Evolutionary conservation across 2,888 invertebrate species (phyloP), one percentile per base, ranked within the genome.

Genomic region (Cremastobaeus sp.): DNA sequence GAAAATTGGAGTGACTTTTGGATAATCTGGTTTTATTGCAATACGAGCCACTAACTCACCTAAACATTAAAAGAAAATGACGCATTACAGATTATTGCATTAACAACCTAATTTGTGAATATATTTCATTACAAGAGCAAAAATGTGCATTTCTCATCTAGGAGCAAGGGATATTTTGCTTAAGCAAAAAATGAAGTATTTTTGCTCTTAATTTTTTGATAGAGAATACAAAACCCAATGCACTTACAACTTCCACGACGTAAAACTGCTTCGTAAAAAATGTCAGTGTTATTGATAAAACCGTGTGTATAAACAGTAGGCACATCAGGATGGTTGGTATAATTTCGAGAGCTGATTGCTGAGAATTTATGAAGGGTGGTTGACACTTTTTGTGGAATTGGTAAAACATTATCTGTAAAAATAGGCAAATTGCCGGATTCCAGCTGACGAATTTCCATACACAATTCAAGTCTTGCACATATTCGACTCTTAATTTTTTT

Each of bases 21-120:
- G 97, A 86, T 96, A 97, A 84, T 95, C 93, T 79, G 94, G 93
- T 76, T 93, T 93, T 17, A 97, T 90, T 14, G 93, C 92, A 72
- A 97, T 92, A 35, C 93, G 90, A 9, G 95, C 94, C 17, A 93
- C 91, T 79, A 97, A 88, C 85, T 93, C 93, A 6, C 94, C 96
- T 90, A 83, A 14, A 89, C 88, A 74, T 74, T 6, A 39, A 48
- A 14, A 35, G 8, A 11, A 21, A 18, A 37, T 14, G 15, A 12
- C 2, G 1, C 20, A 12, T 11, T 18, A 3, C 1, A 32, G 11
- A 17, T 11, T 11, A 14, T 25, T n/a, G n/a, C n/a, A n/a, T n/a
- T 41, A 9, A 9, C 1, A 35, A 14, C 21, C 14, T 20, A 18
- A 25, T 57, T 57, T 18, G 1, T n/a, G 30, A 21, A 41, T 17